phyloP scores from a whole-genome alignment of 2,113 vertebrate genomes.

The Sisor rabdophorus region DNA sequence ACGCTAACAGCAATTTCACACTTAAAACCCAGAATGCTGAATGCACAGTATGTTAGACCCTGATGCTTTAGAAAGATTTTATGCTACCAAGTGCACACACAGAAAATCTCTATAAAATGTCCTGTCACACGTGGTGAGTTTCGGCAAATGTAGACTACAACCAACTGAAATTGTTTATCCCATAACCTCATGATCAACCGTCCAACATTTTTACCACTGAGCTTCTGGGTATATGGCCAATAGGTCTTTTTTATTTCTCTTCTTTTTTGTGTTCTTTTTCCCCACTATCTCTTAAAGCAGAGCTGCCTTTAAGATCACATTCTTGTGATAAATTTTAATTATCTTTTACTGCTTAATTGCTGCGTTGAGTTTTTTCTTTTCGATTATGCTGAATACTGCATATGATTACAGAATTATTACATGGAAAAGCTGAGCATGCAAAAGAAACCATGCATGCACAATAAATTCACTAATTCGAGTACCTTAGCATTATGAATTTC shows the following conservation, averaged over 20 bases:
- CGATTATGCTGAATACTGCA: background rate
- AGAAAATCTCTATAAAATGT: background rate
- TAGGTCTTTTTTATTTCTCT: background rate
- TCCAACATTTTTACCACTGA: too few species aligned
- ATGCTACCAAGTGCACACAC: background rate
- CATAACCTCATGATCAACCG: too few species aligned
- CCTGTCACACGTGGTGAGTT: background rate
- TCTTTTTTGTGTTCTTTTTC: too few species aligned
- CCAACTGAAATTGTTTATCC: background rate
- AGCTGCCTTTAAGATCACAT: background rate
- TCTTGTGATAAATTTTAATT: background rate
- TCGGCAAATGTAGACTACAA: conserved; percentile 7
- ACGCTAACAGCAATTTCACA: background rate
- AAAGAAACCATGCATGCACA: background rate
- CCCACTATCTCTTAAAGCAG: background rate
- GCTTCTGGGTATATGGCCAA: background rate
- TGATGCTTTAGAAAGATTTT: background rate
- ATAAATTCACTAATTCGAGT: background rate
- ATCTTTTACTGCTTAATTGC: background rate
- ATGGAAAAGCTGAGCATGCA: background rate
- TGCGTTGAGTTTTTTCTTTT: background rate
- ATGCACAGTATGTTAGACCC: too few species aligned
- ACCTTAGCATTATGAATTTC: background rate
- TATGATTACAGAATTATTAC: background rate
- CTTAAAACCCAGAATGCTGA: background rate